Evolutionary conservation across 2,113 vertebrate genomes (phyloP).

Genomic region (Ondatra zibethicus): DNA sequence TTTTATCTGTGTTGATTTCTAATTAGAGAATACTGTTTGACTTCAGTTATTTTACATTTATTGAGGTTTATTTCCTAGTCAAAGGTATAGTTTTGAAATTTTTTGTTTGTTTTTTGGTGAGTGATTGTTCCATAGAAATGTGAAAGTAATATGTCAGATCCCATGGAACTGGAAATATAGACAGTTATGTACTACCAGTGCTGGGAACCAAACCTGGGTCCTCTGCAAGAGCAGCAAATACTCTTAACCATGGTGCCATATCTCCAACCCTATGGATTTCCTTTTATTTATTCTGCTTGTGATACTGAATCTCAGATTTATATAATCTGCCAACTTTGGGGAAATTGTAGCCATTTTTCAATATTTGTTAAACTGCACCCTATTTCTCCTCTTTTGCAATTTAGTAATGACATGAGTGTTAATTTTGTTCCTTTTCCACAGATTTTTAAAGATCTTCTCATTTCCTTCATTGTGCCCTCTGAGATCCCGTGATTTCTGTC

Average conservation of each 20-base stretch:
- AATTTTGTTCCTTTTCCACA: constrained; percentile 47
- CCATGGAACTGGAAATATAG: neutral
- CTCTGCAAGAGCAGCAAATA: neutral
- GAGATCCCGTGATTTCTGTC: neutral
- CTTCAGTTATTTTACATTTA: constrained; percentile 17
- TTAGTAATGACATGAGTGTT: constrained; percentile 12
- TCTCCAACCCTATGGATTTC: neutral
- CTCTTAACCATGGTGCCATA: neutral
- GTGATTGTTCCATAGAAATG: neutral
- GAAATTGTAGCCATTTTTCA: constrained; percentile 37
- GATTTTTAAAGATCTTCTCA: neutral
- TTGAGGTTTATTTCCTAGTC: neutral
- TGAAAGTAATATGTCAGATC: neutral
- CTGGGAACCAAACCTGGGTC: neutral
- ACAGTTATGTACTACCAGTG: neutral
- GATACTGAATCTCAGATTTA: constrained; percentile 25
- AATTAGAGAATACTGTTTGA: neutral
- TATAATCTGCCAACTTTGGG: constrained; percentile 23
- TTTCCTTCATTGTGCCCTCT: neutral
- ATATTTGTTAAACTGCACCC: constrained; percentile 30
- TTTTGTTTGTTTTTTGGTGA: neutral
- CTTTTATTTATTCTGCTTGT: constrained; percentile 17
- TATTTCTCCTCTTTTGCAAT: constrained; percentile 8
- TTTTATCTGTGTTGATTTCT: neutral
- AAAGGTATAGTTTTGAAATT: neutral